Evolutionary conservation across 2,888 invertebrate species (phyloP), one percentile per base, ranked within the genome.

Genomic region (Cerastoderma edule): DNA sequence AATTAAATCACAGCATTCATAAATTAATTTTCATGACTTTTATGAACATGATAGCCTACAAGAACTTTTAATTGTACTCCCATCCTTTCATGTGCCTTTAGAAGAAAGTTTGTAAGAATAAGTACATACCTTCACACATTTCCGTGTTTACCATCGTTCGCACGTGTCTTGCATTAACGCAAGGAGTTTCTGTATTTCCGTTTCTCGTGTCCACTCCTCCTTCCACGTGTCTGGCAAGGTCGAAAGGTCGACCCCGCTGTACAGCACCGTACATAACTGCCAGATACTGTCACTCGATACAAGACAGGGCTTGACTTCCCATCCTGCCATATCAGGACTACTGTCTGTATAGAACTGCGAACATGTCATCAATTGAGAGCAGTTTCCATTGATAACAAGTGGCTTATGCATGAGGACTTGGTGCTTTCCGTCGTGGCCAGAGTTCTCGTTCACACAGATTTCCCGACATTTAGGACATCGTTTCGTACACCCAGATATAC

Each of bases 381-480:
- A 16, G 28, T 28, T 57, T 24, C 28, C 27, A 35, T 22, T n/a
- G 8, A 32, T 8, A 10, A n/a, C 60, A 22, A 46, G 16, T 22
- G 71, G 71, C 50, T 24, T 64, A 44, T 71, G 71, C 35, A 71
- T 30, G 5, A 65, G 39, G 27, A 28, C 53, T 39, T 35, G 39
- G 44, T 71, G 71, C n/a, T 35, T 24, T n/a, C 50, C 71, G 24
- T 24, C 19, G 30, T 71, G 71, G 28, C 27, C 19, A 27, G n/a
- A 27, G 6, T 71, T 48, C 8, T 39, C 54, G 22, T 54, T 35
- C 22, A 50, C 22, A 32, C 72, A 72, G 4, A 56, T 44, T 56
- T 72, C 72, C 16, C 56, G 44, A 46, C 72, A 72, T 8, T 48
- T 44, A 30, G 72, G 72, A 46, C 72, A 72, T 2, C 5, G 13